These are phyloP conservation scores for Pyralis farinalis DNA, from an alignment of 2,888 invertebrate genomes.

Conservation along the genomic window DNA sequence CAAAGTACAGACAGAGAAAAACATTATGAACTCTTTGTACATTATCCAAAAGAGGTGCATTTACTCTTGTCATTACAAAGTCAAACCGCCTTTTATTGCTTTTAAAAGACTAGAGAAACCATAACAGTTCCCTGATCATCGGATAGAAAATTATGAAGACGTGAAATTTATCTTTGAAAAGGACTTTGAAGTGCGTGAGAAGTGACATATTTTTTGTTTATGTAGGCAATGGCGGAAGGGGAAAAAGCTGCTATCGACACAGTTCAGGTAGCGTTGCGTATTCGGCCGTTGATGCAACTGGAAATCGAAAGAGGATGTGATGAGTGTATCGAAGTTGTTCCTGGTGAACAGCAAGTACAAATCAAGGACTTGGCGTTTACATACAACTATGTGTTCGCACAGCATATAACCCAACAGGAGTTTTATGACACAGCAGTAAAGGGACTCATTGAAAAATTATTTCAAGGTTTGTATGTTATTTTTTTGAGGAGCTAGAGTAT, in stretches of 20 bases:
- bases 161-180: too few species aligned
- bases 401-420: conserved; percentile 84
- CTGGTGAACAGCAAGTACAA: conserved; percentile 85
- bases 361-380: conserved; percentile 89
- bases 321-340: conserved; percentile 84
- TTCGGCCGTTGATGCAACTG: conserved; percentile 88
- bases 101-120: too few species aligned
- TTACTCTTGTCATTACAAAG: too few species aligned
- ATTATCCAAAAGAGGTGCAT: too few species aligned
- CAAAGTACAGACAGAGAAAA: too few species aligned
- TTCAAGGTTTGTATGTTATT: conserved; percentile 82
- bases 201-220: not conserved
- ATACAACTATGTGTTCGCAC: conserved; percentile 90
- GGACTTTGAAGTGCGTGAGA: not conserved
- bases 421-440: conserved; percentile 88
- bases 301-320: conserved; percentile 89
- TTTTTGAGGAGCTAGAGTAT: too few species aligned
- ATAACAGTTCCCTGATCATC: conserved; percentile 18
- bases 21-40: too few species aligned
- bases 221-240: conserved; percentile 54
- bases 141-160: conserved; percentile 28
- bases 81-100: too few species aligned
- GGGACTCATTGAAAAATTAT: conserved; percentile 86
- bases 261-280: conserved; percentile 90
- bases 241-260: conserved; percentile 68